A percentile compares a stretch with the other conserved stretches of the same genome.
These are phyloP conservation scores for Brachypteracias leptosomus DNA, from an alignment of 2,113 vertebrate genomes.

Conservation along the genomic window DNA sequence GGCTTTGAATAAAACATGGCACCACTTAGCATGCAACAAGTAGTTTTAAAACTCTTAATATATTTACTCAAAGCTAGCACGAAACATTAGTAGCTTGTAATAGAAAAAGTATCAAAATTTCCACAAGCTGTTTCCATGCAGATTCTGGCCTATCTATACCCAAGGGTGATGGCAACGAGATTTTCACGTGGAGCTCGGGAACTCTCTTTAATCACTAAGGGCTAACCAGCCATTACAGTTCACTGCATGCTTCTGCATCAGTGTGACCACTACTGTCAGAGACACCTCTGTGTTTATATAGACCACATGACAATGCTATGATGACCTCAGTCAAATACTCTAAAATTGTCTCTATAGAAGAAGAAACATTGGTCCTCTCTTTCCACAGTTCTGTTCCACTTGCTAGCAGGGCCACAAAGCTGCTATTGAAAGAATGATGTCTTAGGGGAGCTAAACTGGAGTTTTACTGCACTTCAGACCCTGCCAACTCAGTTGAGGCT, in stretches of 20 bases:
- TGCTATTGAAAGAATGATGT: not conserved
- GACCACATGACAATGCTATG: not conserved
- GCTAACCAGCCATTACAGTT: not conserved
- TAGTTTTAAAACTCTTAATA: not conserved
- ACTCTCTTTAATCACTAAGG: not conserved
- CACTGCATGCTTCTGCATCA: not conserved
- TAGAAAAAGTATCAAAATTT: not conserved
- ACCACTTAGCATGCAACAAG: not conserved
- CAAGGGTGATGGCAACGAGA: not conserved
- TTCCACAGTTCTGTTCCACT: not conserved
- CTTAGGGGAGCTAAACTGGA: not conserved
- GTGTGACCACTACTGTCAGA: not conserved
- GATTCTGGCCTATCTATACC: not conserved
- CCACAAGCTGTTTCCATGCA: not conserved
- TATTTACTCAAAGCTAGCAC: not conserved
- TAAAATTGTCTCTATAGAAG: not conserved
- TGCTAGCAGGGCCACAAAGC: not conserved
- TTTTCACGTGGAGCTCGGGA: not conserved
- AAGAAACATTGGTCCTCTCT: not conserved
- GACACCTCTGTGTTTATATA: not conserved
- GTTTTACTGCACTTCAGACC: not conserved
- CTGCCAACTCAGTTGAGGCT: not conserved
- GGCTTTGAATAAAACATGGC: not conserved
- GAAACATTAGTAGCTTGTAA: not conserved
- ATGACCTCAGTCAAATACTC: not conserved